Evolutionary conservation across 2,797 vertebrate genomes (phyloP).

Genomic region (Hippoglossus hippoglossus): DNA sequence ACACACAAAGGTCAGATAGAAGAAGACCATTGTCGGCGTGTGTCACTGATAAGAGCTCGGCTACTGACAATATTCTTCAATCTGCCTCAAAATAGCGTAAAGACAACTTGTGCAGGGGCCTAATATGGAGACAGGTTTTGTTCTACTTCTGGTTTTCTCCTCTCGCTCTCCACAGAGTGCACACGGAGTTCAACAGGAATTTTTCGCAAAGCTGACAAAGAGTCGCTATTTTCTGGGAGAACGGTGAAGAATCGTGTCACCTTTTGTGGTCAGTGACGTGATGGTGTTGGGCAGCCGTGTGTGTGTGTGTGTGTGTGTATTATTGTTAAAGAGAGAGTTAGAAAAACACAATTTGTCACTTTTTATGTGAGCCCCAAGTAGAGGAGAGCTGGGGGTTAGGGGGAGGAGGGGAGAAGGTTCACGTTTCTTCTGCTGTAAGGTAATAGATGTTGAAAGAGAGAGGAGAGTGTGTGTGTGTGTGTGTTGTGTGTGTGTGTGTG

Average conservation of each 20-base stretch:
- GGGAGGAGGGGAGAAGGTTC: slow-evolving; percentile 47
- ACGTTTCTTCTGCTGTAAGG: slow-evolving; percentile 59
- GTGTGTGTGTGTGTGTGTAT: slow-evolving; percentile 33
- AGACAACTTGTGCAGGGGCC: neutral
- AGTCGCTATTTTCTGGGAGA: slow-evolving; percentile 48
- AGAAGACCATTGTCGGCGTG: neutral
- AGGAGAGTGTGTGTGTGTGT: too few relatives aligned
- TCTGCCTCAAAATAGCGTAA: neutral
- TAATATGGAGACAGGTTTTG: slow-evolving; percentile 11
- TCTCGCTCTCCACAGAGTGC: slow-evolving; percentile 28
- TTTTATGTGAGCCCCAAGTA: slow-evolving; percentile 30
- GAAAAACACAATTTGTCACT: slow-evolving; percentile 45
- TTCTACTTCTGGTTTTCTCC: slow-evolving; percentile 13
- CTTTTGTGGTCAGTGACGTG: slow-evolving; percentile 45
- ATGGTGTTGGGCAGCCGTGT: slow-evolving; percentile 31
- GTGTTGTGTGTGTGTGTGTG: too few relatives aligned
- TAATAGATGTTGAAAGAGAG: too few relatives aligned
- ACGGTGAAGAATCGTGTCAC: slow-evolving; percentile 30
- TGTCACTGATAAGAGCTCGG: neutral
- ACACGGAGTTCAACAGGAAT: slow-evolving; percentile 48
- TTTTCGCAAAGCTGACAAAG: slow-evolving; percentile 23
- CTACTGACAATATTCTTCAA: neutral
- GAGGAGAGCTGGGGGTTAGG: slow-evolving; percentile 25
- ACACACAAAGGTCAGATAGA: neutral
- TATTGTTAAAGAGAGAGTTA: slow-evolving; percentile 44